Base-by-base conservation (phyloP, 1,140 invertebrate species). In the Liolophura sinensis region DNA sequence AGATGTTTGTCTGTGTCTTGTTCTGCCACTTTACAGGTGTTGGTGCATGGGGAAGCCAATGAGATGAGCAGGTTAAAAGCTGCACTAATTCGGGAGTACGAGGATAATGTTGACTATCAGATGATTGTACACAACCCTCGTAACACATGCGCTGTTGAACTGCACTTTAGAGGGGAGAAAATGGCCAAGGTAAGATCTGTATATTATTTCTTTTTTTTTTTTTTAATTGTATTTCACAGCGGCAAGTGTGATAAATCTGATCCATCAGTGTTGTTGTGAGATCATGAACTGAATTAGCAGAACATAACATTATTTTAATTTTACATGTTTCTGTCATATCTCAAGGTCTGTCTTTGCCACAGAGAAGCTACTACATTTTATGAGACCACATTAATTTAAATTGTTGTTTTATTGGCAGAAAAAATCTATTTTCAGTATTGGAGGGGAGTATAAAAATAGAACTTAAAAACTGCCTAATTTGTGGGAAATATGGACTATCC, bases 31-130 rank as follows among this genome's bases (percentile, higher is more conserved):
- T 72, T 70, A 15, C 68, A 92, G 90, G 89, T 98, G 16, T 86
- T 99, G 24, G 97, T 99, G 0, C 97, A 99, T 83, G 97, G 97
- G 0, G 98, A 99, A 84, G 93, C 96, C 80, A 99, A 98, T 84
- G 97, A 99, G 86, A 99, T 99, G 98, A 92, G 90, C 4, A 89
- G 97, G 27, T 84, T 99, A 55, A 97, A 98, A 85, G 91, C 95
- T 55, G 97, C 96, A 0, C 85, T 99, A 22, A 90, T 94, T 74
- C 86, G 97, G 18, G 96, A 99, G 83, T 99, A 98, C 80, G 94
- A 96, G 84, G 93, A 94, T 73, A 92, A 94, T 78, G 88, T 90
- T 18, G 92, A 91, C 73, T 92, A 92, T 14, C 89, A 90, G n/a
- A 95, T 98, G 71, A 89, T 92, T 70, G 90, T 99, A 50, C 93